Conservation (phyloP, 2,888 invertebrate genomes). For the Pachliopta kotzebuea region DNA sequence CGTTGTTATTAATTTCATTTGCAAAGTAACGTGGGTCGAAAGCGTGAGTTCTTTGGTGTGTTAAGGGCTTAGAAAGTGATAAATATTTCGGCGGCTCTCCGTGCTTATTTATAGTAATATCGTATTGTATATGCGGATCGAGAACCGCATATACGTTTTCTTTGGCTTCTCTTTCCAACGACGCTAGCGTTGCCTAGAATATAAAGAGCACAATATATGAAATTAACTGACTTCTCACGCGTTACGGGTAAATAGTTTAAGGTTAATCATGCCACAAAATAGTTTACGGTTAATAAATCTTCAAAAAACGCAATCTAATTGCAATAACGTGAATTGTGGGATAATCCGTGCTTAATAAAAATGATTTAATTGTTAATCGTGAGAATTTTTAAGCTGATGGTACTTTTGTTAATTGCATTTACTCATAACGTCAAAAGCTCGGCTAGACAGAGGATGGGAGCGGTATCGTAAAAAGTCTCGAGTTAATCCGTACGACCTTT, state of each 20-base stretch:
- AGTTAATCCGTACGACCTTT: slow-evolving; percentile 6
- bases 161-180: slow-evolving; percentile 79
- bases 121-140: slow-evolving; percentile 79
- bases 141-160: slow-evolving; percentile 79
- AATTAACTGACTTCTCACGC: not conserved
- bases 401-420: slow-evolving; percentile 13
- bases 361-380: slow-evolving; percentile 6
- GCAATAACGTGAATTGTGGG: slow-evolving; percentile 40
- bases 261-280: slow-evolving; percentile 13
- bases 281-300: slow-evolving; percentile 38
- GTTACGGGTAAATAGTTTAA: not conserved
- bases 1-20: slow-evolving; percentile 64
- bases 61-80: slow-evolving; percentile 75
- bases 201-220: slow-evolving; percentile 5
- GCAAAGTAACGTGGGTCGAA: slow-evolving; percentile 58
- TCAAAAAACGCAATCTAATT: slow-evolving; percentile 43
- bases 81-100: slow-evolving; percentile 77
- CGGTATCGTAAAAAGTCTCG: slow-evolving; percentile 1
- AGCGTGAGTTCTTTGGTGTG: slow-evolving; percentile 75
- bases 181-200: slow-evolving; percentile 68
- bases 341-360: slow-evolving; percentile 31
- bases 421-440: slow-evolving; percentile 5
- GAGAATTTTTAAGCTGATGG: slow-evolving; percentile 7
- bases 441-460: slow-evolving; percentile 6
- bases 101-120: slow-evolving; percentile 76